Base-by-base conservation (phyloP, 2,797 vertebrate genomes). In the Coracias cyanogaster region DNA sequence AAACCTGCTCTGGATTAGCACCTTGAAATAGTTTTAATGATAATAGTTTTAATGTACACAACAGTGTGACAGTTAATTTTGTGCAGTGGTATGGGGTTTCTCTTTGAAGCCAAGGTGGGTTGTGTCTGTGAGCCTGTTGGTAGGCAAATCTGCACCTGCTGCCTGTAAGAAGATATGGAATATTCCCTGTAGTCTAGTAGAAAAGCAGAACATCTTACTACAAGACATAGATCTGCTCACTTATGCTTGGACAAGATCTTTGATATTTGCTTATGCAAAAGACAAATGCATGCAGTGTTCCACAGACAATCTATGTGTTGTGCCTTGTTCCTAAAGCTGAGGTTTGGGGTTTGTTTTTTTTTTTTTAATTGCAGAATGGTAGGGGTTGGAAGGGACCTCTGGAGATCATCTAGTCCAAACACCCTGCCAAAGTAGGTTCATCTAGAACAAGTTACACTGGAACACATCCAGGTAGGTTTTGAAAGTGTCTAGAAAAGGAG, bases 321-420 rank as follows among this genome's bases (percentile, higher is more conserved):
- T 60, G 12, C 3, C 3, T 55, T 70, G 3, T 19, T 55, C 29
- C 21, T 29, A 16, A 62, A 77, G 26, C 7, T 72, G 66, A 86
- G 24, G 21, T 14, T 66, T 9, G 3, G 1, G 0, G 2, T 2
- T 4, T 29, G 25, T 20, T 69, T 6, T 1, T 16, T 1, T 16
- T 13, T 58, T 6, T 57, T n/a, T n/a, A 57, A 57, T 57, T 20
- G 33, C 54, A 57, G 54, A 22, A 57, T 22, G 13, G 20, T 33
- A 33, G 31, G 54, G 20, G 12, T 21, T 57, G 54, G 31, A 57
- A 33, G 31, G 19, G 10, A 57, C 31, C 54, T 33, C 54, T 57
- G 54, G n/a, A 33, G 31, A 57, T 33, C 31, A n/a, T 55, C 29
- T 55, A n/a, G 29, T 55, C 18, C 31, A 51, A 51, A 14, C 49